Percentiles rank a stretch among this genome's conserved stretches.
phyloP scores from a whole-genome alignment of 1,140 invertebrate species.

The Trichonephila clavipes region DNA sequence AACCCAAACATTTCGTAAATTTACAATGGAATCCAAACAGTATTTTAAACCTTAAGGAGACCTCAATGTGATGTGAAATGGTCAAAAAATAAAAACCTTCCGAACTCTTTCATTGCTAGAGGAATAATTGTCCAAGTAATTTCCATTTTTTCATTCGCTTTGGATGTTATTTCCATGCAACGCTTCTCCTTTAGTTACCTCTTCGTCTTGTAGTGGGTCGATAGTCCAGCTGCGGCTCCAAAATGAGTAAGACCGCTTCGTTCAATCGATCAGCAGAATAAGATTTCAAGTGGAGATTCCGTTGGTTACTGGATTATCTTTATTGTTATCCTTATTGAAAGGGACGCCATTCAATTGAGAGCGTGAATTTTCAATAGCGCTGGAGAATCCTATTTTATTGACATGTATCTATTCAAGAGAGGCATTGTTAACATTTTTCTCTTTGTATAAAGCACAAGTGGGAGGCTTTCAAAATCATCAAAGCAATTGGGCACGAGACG shows the following conservation, averaged over 20 bases:
- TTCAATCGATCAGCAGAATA: slow-evolving; percentile 66
- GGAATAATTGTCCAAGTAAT: no score
- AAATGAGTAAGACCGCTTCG: slow-evolving; percentile 24
- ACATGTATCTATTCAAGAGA: neutral
- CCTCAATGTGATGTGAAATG: no score
- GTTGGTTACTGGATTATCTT: slow-evolving; percentile 61
- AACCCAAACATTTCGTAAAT: no score
- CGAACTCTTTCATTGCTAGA: no score
- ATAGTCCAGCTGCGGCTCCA: slow-evolving; percentile 58
- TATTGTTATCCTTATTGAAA: slow-evolving; percentile 59
- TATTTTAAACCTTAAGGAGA: no score
- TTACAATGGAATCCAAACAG: no score
- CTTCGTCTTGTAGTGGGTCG: slow-evolving; percentile 46
- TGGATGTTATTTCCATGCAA: neutral
- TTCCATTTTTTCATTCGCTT: neutral
- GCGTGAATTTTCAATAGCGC: neutral
- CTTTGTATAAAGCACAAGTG: no score
- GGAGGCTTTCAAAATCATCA: no score
- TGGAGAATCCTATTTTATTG: neutral
- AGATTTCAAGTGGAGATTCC: slow-evolving; percentile 45
- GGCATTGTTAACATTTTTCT: no score
- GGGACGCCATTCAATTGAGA: slow-evolving; percentile 55
- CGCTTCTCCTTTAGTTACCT: neutral
- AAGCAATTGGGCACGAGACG: no score
- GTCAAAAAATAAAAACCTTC: no score